Conservation (phyloP, 1,140 invertebrate genomes). For the Xylocopa sonorina region DNA sequence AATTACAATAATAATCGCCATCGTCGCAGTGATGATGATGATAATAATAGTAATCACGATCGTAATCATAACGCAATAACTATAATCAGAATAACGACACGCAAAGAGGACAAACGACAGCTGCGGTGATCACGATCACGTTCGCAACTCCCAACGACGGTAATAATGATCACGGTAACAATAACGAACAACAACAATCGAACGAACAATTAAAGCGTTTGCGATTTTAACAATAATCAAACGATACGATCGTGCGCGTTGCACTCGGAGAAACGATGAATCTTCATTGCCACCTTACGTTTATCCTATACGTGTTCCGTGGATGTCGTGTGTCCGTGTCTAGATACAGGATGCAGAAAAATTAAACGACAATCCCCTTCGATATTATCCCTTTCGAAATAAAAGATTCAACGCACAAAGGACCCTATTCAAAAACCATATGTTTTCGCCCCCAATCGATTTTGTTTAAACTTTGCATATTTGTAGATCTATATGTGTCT, state of each 20-base stretch:
- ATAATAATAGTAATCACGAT: constrained; percentile 57
- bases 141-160: constrained; percentile 43
- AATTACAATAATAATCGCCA: constrained; percentile 68
- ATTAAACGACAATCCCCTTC: too few species aligned
- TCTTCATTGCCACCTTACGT: constrained; percentile 44
- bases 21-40: constrained; percentile 39
- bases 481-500: too few species aligned
- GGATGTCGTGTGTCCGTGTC: constrained; percentile 2
- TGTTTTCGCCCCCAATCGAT: too few species aligned
- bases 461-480: too few species aligned
- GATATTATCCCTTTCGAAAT: too few species aligned
- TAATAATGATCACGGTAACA: constrained; percentile 68
- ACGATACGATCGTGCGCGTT: constrained; percentile 22
- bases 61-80: not conserved
- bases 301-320: constrained; percentile 48
- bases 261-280: constrained; percentile 18
- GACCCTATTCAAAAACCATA: too few species aligned
- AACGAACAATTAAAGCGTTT: constrained; percentile 38
- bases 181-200: constrained; percentile 58
- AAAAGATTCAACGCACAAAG: too few species aligned
- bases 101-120: constrained; percentile 26
- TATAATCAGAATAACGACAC: constrained; percentile 62
- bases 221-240: constrained; percentile 36
- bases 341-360: not conserved
- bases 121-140: constrained; percentile 26